Evolutionary conservation across 2,888 invertebrate genomes (phyloP).

Genomic region (Parnassius smintheus): DNA sequence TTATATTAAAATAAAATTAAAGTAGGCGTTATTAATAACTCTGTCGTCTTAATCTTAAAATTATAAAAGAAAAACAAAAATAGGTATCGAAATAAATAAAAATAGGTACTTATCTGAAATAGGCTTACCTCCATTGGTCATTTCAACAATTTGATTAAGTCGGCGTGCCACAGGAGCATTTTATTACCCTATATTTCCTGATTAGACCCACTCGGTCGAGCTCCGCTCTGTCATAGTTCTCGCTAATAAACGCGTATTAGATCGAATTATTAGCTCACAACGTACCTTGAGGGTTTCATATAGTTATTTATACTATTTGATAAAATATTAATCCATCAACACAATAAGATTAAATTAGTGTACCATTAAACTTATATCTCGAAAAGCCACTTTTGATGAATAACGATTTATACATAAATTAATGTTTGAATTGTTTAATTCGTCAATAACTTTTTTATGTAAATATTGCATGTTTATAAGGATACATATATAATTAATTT

Average conservation of each 20-base stretch:
- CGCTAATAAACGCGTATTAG: slow-evolving; percentile 47
- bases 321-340: not conserved
- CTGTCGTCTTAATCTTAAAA: no score
- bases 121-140: slow-evolving; percentile 50
- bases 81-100: not conserved
- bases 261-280: slow-evolving; percentile 34
- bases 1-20: no score
- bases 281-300: slow-evolving; percentile 24
- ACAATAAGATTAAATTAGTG: no score
- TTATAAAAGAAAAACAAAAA: no score
- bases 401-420: no score
- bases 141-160: slow-evolving; percentile 73
- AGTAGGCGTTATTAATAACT: no score
- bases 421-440: no score
- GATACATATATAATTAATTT: no score
- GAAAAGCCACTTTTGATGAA: no score
- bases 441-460: no score
- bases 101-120: slow-evolving; percentile 23
- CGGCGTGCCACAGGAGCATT: slow-evolving; percentile 56
- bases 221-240: slow-evolving; percentile 41
- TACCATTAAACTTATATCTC: no score
- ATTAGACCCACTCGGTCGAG: slow-evolving; percentile 60
- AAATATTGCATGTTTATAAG: no score
- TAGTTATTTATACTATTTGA: slow-evolving; percentile 3
- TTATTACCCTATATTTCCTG: slow-evolving; percentile 78